Base-by-base conservation (phyloP, 2,888 invertebrate genomes). In the Ypsolopha sequella region DNA sequence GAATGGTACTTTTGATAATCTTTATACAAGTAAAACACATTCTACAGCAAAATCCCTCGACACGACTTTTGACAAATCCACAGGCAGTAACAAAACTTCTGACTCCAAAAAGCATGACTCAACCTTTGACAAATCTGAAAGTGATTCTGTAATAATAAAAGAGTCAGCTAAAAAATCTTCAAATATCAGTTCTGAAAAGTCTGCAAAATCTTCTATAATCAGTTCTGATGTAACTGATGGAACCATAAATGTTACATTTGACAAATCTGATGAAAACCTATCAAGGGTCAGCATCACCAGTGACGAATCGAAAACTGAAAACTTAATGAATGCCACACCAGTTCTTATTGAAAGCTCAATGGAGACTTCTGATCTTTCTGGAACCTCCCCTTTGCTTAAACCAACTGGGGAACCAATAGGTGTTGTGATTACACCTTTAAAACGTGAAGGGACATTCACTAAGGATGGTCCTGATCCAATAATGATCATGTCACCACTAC, bases 381-480 rank as follows among this genome's bases (percentile, higher is more conserved):
- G 56, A 0, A 55, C 1, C 8, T 33, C 47, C 7, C 47, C 36
- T 14, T 6, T 14, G 13, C 8, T 13, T 8, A 24, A 52, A 45
- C 50, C 51, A 41, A 51, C 53, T 14, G 52, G 48, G 36, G 48
- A 48, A 2, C 33, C 39, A 24, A 44, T 48, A 14, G 41, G 51
- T 43, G 7, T 51, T 8, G 55, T 61, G 0, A 47, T 53, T 2
- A 72, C 75, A 45, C 73, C 74, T 1, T 54, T 81, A 2, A 76
- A 73, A 64, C 63, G 84, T 33, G 85, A 86, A 61, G 80, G 79
- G 0, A 87, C 86, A 1, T 87, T 80, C 45, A 85, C 80, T 0
- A 85, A 79, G 59, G 81, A 85, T 0, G 58, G 57, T 13, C 61
- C 76, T 0, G 67, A 67, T 14, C 7, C 33, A 1, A 36, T 41